Conservation (phyloP, 1,140 invertebrate genomes). For the Pissodes strobi region DNA sequence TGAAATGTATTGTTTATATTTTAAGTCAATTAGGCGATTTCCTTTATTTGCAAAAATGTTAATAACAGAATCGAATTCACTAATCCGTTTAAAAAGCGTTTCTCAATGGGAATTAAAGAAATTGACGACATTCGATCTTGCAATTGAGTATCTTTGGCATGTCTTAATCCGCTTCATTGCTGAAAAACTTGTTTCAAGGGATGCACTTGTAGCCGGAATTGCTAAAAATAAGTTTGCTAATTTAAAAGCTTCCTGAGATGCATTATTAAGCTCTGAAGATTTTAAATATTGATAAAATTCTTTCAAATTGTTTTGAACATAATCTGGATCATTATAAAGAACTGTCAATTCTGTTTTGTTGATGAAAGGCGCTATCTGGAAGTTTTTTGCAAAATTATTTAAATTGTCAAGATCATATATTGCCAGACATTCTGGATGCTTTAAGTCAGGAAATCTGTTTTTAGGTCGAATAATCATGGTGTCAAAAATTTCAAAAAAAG, state of each 20-base stretch:
- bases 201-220: constrained; percentile 9
- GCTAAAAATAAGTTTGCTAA: no score
- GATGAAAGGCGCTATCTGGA: constrained; percentile 4
- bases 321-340: no score
- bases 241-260: constrained; percentile 3
- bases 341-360: constrained; percentile 2
- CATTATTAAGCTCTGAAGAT: constrained; percentile 3
- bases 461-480: constrained; percentile 2
- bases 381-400: constrained; percentile 1
- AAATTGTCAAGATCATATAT: constrained; percentile 5
- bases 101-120: constrained; percentile 8
- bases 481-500: neutral
- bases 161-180: constrained; percentile 5
- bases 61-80: no score
- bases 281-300: constrained; percentile 9
- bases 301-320: neutral
- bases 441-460: neutral
- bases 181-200: neutral
- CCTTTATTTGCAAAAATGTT: no score
- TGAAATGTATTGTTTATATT: no score
- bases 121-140: no score
- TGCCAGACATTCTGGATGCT: constrained; percentile 1
- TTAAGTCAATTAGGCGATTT: no score
- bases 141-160: constrained; percentile 4
- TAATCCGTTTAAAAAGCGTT: constrained; percentile 4